Percentiles rank a stretch among this genome's conserved stretches.
These are phyloP conservation scores for Baronia brevicornis DNA, from an alignment of 2,888 invertebrate species.

Conservation along the genomic window DNA sequence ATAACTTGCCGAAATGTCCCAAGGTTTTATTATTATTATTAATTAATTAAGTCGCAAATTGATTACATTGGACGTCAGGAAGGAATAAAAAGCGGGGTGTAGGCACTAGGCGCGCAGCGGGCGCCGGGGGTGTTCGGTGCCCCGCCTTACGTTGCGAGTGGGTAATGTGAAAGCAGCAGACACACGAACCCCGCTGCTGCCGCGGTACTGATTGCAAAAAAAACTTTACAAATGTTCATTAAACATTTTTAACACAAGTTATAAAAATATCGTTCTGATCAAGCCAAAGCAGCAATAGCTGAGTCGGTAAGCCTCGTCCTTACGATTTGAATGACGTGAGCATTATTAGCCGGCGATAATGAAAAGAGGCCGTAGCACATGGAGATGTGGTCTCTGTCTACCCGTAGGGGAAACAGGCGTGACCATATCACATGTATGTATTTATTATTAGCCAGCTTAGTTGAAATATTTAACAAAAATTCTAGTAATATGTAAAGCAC, in stretches of 20 bases:
- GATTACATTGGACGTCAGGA: slow-evolving; percentile 71
- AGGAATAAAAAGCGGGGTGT: slow-evolving; percentile 70
- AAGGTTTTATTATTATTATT: slow-evolving; percentile 66
- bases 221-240: slow-evolving; percentile 12
- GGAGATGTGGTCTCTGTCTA: too few relatives aligned
- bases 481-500: too few relatives aligned
- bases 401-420: too few relatives aligned
- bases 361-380: too few relatives aligned
- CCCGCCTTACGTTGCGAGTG: slow-evolving; percentile 67
- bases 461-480: too few relatives aligned
- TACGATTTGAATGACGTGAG: too few relatives aligned
- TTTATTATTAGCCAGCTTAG: too few relatives aligned
- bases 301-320: too few relatives aligned
- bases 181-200: slow-evolving; percentile 73
- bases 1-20: slow-evolving; percentile 24
- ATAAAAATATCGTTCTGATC: background rate
- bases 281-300: too few relatives aligned
- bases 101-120: slow-evolving; percentile 43
- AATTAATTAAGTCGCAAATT: slow-evolving; percentile 75
- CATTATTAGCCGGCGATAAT: too few relatives aligned
- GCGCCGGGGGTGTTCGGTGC: slow-evolving; percentile 46
- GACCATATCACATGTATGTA: too few relatives aligned
- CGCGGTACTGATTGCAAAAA: slow-evolving; percentile 49
- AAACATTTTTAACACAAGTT: too few relatives aligned
- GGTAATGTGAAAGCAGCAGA: slow-evolving; percentile 75